Base-by-base conservation (phyloP, 2,888 invertebrate species). In the Xestia sexstrigata region DNA sequence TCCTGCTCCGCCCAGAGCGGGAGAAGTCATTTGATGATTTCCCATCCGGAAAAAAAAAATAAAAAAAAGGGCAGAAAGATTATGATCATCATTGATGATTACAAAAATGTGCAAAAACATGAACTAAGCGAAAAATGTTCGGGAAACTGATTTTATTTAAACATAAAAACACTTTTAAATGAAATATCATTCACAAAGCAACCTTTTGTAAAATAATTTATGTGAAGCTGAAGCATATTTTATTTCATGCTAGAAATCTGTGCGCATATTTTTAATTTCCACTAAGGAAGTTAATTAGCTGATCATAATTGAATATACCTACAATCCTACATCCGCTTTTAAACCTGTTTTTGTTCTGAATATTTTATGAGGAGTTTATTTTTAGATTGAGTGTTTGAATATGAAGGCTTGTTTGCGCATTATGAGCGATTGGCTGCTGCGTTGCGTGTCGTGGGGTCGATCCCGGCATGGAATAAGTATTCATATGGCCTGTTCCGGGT, bases 251-350 rank as follows among this genome's bases (percentile, higher is more conserved):
- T 58, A 70, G 55, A 83, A 79, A 63, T 70, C 26, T 35, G 66
- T 49, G 35, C 45, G 26, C 35, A 60, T 60, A 15, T 55, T 68
- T 68, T 72, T 39, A 60, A 68, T 68, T 68, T 65, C 13, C 20
- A 42, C 26, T 9, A 63, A 30, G 39, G 39, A 42, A 49, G 23
- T 42, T 76, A 76, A 85, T 85, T 81, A 77, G 47, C 35, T 42
- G 55, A 77, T 74, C 63, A 75, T 80, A 71, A 62, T 81, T 77
- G n/a, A 76, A 49, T 45, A 70, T 60, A 63, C 35, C 30, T 62
- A 62, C 60, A 30, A 30, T 42, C n/a, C 35, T 35, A n/a, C 49
- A 62, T 71, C 42, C 23, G 35, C 4, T 60, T 72, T 70, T n/a
- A 45, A 70, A 17, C 0, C 55, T 55, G 62, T 70, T 60, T 65